Conservation (phyloP, 2,113 vertebrate species). For the Cyanocitta stelleri region DNA sequence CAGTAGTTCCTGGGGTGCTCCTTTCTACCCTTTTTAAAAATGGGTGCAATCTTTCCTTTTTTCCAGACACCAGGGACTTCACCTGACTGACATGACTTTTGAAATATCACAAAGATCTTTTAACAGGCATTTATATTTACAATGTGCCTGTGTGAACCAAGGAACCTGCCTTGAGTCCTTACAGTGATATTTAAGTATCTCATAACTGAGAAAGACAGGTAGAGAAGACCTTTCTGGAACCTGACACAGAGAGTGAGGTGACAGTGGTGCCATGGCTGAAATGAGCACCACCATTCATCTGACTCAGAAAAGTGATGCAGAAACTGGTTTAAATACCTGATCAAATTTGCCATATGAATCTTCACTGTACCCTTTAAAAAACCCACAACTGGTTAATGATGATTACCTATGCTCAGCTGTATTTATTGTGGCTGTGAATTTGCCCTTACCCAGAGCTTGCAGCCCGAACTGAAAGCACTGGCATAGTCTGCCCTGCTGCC, state of each 20-base stretch:
- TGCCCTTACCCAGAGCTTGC: background rate
- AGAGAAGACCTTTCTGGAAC: background rate
- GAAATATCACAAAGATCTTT: background rate
- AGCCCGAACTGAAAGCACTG: background rate
- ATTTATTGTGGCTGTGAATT: background rate
- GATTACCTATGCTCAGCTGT: background rate
- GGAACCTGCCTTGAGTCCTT: background rate
- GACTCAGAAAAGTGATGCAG: background rate
- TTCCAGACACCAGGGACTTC: background rate
- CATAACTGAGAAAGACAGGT: background rate
- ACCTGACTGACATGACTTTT: background rate
- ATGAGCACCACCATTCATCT: background rate
- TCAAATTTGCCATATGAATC: background rate
- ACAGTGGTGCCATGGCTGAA: background rate
- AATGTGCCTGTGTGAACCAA: background rate
- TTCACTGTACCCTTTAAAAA: background rate
- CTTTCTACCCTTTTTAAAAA: background rate
- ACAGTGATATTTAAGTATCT: background rate
- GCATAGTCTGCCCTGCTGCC: background rate
- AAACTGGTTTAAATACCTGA: background rate
- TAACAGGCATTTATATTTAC: background rate
- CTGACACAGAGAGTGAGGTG: background rate
- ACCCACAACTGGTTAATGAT: rapidly evolving
- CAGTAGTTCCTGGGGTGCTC: background rate
- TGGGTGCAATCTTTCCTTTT: background rate